phyloP scores from a whole-genome alignment of 1,140 invertebrate genomes.

The Nephotettix cincticeps region DNA sequence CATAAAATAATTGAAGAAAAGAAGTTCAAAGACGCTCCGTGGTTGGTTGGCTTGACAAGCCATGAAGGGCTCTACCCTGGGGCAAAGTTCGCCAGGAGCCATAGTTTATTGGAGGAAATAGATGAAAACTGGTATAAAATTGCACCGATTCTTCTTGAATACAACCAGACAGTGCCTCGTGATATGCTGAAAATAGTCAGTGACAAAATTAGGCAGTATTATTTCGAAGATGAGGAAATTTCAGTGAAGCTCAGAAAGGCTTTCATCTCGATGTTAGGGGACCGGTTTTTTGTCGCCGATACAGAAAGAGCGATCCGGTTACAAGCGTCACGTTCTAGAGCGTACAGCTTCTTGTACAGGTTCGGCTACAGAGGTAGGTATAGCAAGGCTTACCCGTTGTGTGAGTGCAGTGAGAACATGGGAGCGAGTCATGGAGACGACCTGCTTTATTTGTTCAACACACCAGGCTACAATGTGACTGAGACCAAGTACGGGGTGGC shows the following conservation, averaged over 20 bases:
- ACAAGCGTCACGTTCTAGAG: constrained; percentile 26
- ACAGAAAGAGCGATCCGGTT: constrained; percentile 34
- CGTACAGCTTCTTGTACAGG: constrained; percentile 39
- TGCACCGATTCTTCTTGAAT: constrained; percentile 39
- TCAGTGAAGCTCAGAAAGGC: neutral
- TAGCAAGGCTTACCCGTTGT: constrained; percentile 26
- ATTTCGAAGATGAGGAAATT: constrained; percentile 33
- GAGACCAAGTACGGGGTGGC: neutral
- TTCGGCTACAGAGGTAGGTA: constrained; percentile 38
- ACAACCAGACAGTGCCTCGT: constrained; percentile 34
- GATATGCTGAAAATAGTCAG: constrained; percentile 24
- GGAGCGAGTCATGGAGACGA: constrained; percentile 39
- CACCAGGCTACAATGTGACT: neutral
- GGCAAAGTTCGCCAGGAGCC: constrained; percentile 19
- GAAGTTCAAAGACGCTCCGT: constrained; percentile 35
- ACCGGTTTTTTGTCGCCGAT: constrained; percentile 37
- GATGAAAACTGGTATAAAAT: constrained; percentile 36
- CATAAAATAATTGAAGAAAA: neutral
- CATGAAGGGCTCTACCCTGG: constrained; percentile 44
- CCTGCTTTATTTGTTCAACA: neutral
- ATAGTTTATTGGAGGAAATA: constrained; percentile 31
- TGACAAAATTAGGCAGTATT: constrained; percentile 35
- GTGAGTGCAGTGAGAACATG: neutral
- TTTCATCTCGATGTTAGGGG: constrained; percentile 35
- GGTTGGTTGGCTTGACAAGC: constrained; percentile 42